Base-by-base conservation (phyloP, 2,888 invertebrate genomes). In the Drosophila buzzatii region DNA sequence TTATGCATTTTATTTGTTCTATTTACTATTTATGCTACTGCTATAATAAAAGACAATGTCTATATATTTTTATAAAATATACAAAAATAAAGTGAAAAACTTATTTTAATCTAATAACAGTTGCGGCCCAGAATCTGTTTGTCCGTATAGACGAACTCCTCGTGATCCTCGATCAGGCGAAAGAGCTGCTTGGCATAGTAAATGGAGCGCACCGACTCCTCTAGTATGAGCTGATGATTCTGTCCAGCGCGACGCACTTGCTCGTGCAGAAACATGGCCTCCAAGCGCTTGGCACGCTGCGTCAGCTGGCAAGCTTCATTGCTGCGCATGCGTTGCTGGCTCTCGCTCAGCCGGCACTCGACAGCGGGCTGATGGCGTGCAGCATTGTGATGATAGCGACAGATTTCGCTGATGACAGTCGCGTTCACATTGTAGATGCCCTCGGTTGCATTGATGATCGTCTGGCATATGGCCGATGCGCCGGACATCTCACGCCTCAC, bases 161-260 rank as follows among this genome's bases (percentile, higher is more conserved):
- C 79, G 33, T 81, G 81, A 35, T 81, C 73, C 47, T 81, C 76
- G n/a, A 86, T 67, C 0, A 92, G 68, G 8, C 81, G 79, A 27
- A 81, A 78, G 23, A 91, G 64, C 18, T 85, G 66, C 62, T 90
- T 89, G 75, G 91, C 77, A 58, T 92, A 92, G 58, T 76, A 76
- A 6, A 87, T 69, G 5, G 90, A 90, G 16, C 91, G 84, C 35
- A 91, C 76, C 0, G 90, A 85, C 35, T 89, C 84, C 63, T 91
- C 90, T 12, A 89, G 37, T 37, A 90, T 78, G 5, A 75, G 63
- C 33, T 82, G 65, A 52, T 90, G 84, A 37, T 77, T 81, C 9
- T 72, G 60, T 3, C 72, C 47, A 4, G 82, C 76, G 1, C 81
- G 70, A 18, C 79, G 79, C 64, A 89, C 81, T 39, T 91, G 81